Evolutionary conservation across 2,888 invertebrate species (phyloP).

Genomic region (Leptothorax acervorum): DNA sequence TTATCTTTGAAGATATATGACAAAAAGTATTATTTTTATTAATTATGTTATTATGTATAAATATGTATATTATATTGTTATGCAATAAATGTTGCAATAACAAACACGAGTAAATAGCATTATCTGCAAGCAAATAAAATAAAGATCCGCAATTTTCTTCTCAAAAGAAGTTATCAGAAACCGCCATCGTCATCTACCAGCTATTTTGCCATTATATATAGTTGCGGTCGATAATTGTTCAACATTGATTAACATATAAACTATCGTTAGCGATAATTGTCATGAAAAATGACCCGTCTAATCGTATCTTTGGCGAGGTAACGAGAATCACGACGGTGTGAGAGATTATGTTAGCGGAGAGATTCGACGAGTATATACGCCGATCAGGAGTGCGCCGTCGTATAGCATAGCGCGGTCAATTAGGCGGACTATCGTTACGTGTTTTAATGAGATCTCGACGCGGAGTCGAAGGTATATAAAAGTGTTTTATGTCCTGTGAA

Average conservation of each 20-base stretch:
- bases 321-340: constrained; percentile 26
- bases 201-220: background rate
- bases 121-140: background rate
- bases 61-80: background rate
- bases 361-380: constrained; percentile 16
- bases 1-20: background rate
- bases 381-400: constrained; percentile 10
- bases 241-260: constrained; percentile 28
- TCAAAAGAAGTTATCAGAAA: background rate
- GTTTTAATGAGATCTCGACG: constrained; percentile 81
- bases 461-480: constrained; percentile 76
- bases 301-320: constrained; percentile 23
- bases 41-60: background rate
- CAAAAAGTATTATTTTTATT: constrained; percentile 1
- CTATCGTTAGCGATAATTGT: constrained; percentile 23
- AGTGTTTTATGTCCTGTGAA: constrained; percentile 82
- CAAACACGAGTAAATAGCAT: background rate
- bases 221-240: constrained; percentile 1
- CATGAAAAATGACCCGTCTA: constrained; percentile 25
- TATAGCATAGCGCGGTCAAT: constrained; percentile 62
- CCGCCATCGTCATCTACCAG: background rate
- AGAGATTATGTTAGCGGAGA: constrained; percentile 24
- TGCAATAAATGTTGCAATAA: background rate
- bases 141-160: background rate
- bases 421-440: constrained; percentile 70